phyloP scores from a whole-genome alignment of 1,140 invertebrate species.

The Rhopalosiphum padi region DNA sequence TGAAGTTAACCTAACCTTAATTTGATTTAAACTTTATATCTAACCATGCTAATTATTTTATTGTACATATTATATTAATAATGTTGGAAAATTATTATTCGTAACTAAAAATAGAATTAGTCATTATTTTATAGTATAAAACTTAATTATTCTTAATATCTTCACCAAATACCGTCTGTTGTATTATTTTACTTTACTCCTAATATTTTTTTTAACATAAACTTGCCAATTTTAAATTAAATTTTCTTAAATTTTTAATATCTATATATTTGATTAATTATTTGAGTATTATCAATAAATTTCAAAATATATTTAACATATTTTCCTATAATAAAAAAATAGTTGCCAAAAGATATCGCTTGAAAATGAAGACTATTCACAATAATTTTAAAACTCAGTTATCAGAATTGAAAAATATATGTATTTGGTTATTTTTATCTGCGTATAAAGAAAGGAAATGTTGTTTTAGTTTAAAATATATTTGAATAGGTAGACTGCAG shows the following conservation, averaged over 20 bases:
- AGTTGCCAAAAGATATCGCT: neutral
- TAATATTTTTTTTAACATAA: neutral
- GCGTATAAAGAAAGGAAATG: neutral
- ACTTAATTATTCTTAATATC: neutral
- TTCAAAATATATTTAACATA: neutral
- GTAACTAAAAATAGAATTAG: neutral
- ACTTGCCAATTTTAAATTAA: neutral
- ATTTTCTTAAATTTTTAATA: neutral
- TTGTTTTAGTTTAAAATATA: neutral
- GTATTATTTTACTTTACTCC: neutral
- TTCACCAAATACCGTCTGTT: neutral
- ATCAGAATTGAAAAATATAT: neutral
- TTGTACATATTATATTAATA: neutral
- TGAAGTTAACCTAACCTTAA: too few relatives aligned
- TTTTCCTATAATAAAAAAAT: neutral
- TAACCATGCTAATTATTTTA: neutral
- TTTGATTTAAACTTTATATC: neutral
- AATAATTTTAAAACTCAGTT: neutral
- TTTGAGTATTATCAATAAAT: neutral
- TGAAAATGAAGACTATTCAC: neutral
- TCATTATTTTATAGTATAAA: neutral
- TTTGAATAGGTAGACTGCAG: neutral
- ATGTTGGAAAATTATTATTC: neutral
- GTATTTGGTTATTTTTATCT: neutral
- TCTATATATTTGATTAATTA: neutral